Percentiles rank a stretch among this genome's conserved stretches.
phyloP scores from a whole-genome alignment of 2,888 invertebrate species.

The Tenodera sinensis region DNA sequence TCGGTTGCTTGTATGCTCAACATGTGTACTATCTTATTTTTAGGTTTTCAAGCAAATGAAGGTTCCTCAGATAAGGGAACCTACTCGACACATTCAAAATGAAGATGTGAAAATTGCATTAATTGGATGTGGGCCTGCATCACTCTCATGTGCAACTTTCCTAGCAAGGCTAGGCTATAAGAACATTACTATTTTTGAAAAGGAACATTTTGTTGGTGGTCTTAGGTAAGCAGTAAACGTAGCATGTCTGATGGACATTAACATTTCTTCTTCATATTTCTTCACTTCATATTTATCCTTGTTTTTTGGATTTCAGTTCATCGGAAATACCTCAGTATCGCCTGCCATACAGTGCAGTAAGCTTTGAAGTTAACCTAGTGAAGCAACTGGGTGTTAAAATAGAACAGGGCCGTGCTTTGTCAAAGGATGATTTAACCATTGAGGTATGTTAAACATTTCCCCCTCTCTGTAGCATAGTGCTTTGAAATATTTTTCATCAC shows the following conservation, averaged over 20 bases:
- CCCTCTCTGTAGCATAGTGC: background rate
- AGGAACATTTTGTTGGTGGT: conserved; percentile 81
- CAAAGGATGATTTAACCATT: conserved; percentile 68
- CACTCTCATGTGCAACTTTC: conserved; percentile 94
- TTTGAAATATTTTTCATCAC: background rate
- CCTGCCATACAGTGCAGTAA: conserved; percentile 85
- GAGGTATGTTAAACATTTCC: conserved; percentile 46
- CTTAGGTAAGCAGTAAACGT: conserved; percentile 59
- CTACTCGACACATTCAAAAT: conserved; percentile 50
- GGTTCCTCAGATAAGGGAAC: conserved; percentile 80
- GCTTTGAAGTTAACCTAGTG: conserved; percentile 88
- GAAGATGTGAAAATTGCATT: conserved; percentile 73
- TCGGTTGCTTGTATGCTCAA: too few species aligned
- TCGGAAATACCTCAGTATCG: conserved; percentile 97
- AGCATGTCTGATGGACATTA: background rate
- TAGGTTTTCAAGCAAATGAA: conserved; percentile 92
- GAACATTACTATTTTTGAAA: conserved; percentile 89
- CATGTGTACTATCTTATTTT: background rate
- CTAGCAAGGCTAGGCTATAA: conserved; percentile 89
- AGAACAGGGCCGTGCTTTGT: conserved; percentile 67
- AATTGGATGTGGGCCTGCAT: conserved; percentile 94
- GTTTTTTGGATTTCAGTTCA: conserved; percentile 57
- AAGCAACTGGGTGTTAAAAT: conserved; percentile 91
- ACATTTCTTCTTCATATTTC: background rate
- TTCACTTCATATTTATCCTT: background rate